These are phyloP conservation scores for Scomber japonicus DNA, from an alignment of 2,113 vertebrate species.

Conservation along the genomic window DNA sequence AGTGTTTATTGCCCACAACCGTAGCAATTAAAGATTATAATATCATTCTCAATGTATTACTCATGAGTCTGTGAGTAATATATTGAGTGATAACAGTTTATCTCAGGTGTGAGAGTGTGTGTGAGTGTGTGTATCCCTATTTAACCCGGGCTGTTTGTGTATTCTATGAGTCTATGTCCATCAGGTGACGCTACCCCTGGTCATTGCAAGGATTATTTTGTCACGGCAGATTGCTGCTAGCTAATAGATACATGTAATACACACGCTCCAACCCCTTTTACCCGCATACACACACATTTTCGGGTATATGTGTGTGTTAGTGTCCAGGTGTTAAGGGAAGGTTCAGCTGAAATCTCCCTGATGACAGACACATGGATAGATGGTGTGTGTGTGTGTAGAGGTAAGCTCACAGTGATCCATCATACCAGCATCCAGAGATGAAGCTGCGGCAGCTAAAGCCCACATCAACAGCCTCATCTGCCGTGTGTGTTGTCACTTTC, in stretches of 20 bases:
- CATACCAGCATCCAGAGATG: constrained; percentile 59
- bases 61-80: background rate
- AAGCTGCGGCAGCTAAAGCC: constrained; percentile 48
- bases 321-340: constrained; percentile 77
- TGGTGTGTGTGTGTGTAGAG: constrained; percentile 17
- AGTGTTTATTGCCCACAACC: too few relatives aligned
- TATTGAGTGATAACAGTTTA: too few relatives aligned
- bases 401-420: constrained; percentile 34
- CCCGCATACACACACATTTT: constrained; percentile 24
- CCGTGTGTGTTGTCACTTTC: constrained; percentile 58
- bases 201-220: constrained; percentile 75
- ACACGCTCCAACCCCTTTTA: constrained; percentile 41
- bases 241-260: constrained; percentile 75
- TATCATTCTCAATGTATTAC: too few relatives aligned
- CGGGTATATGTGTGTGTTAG: constrained; percentile 39
- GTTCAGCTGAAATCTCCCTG: constrained; percentile 54
- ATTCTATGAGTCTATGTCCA: background rate
- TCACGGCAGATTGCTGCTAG: constrained; percentile 53
- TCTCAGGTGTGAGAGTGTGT: constrained; percentile 16
- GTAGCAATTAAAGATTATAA: too few relatives aligned
- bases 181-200: constrained; percentile 39
- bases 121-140: background rate
- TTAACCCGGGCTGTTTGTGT: background rate
- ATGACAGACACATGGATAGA: constrained; percentile 64
- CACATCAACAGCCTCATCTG: constrained; percentile 65